A percentile compares a stretch with the other conserved stretches of the same genome.
Evolutionary conservation across 1,140 invertebrate species (phyloP).

Genomic region (Papilio machaon): DNA sequence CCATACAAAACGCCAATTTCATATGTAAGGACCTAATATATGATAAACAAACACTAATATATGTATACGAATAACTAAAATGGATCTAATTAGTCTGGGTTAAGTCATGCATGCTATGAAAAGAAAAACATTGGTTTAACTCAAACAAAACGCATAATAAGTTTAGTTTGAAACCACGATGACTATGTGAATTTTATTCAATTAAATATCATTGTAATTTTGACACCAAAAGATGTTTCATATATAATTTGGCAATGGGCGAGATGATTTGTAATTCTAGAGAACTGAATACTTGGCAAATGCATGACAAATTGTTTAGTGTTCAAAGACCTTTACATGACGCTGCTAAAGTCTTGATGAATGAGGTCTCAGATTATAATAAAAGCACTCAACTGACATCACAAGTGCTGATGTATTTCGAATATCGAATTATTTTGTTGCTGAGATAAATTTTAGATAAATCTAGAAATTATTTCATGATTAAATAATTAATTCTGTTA

Average conservation of each 20-base stretch:
- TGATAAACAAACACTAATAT: too few species aligned
- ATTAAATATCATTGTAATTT: background rate
- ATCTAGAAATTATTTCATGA: background rate
- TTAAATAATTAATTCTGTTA: background rate
- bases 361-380: constrained; percentile 27
- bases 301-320: constrained; percentile 34
- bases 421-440: background rate
- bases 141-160: background rate
- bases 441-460: background rate
- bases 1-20: too few species aligned
- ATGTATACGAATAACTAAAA: too few species aligned
- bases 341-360: constrained; percentile 28
- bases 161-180: background rate
- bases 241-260: constrained; percentile 31
- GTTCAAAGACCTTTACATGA: constrained; percentile 34
- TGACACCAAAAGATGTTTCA: constrained; percentile 17
- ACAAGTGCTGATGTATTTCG: constrained; percentile 1
- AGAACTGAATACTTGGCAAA: constrained; percentile 33
- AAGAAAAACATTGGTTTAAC: background rate
- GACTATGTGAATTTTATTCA: background rate
- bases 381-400: constrained; percentile 3
- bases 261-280: constrained; percentile 34
- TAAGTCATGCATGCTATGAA: too few species aligned
- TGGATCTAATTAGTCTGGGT: too few species aligned
- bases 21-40: too few species aligned